Base-by-base conservation (phyloP, 2,113 vertebrate species). In the Oncorhynchus nerka region DNA sequence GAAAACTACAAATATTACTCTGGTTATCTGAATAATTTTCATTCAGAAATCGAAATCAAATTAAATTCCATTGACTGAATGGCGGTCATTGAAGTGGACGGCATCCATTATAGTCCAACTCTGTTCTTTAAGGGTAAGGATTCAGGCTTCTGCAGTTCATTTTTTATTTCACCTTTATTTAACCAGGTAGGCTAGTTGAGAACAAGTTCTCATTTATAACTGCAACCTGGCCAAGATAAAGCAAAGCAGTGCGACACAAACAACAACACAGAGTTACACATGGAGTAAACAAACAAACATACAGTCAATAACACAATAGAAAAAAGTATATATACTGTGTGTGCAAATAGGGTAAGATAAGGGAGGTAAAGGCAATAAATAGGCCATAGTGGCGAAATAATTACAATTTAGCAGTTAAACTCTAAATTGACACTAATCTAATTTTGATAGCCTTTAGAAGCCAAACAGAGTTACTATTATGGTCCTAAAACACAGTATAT, bases 121-220 rank as follows among this genome's bases (percentile, higher is more conserved):
- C 39, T 45, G 39, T 45, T 45, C 55, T 78, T 28, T 19, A 59
- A 64, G 73, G 74, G 59, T 87, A 78, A 73, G 19, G 70, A 79
- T 75, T 62, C 84, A 81, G 5, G 15, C 66, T 77, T 79, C 71
- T 71, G 75, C 74, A 16, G 22, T 34, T 34, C 0, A 1, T 34
- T 6, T 34, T 34, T 34, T 34, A 34, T 34, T 34, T 34, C 32
- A 34, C 32, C 32, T 34, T 34, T 34, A 34, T 34, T 6, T 34
- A 34, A 34, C 32, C 32, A 1, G 32, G 5, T 34, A 6, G 32
- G 32, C 5, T 34, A 34, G 5, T 34, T 34, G 32, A 34, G 32
- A 34, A 34, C 5, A 34, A 34, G 32, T 34, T 34, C 32, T 34
- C 32, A 34, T 34, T 34, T 34, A 34, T 5, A 34, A 34, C 32